A percentile compares a stretch with the other conserved stretches of the same genome.
Conservation (phyloP, 2,888 invertebrate species). For the Bursaphelenchus okinawaensis region DNA sequence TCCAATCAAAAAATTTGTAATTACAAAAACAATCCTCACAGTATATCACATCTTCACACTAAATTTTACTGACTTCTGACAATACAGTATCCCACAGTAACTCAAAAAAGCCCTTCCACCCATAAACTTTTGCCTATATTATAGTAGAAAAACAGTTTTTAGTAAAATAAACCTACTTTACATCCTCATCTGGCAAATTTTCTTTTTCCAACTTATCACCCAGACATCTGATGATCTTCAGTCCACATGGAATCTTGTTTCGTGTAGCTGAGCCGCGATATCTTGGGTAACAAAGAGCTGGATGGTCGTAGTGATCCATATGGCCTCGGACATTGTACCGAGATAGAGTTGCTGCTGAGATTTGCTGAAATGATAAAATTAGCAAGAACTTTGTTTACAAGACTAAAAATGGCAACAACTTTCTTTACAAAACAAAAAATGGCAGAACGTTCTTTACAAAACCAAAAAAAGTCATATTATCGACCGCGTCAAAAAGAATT, state of each 20-base stretch:
- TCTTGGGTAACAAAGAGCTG: slow-evolving; percentile 53
- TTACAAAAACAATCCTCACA: no score
- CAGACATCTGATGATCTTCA: slow-evolving; percentile 50
- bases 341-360: slow-evolving; percentile 45
- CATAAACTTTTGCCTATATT: slow-evolving; percentile 15
- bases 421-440: no score
- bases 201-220: slow-evolving; percentile 54
- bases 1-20: no score
- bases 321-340: slow-evolving; percentile 50
- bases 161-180: slow-evolving; percentile 23
- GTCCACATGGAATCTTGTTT: slow-evolving; percentile 42
- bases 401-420: no score
- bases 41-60: no score
- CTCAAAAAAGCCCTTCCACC: background rate
- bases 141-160: background rate
- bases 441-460: no score
- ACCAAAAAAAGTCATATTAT: background rate
- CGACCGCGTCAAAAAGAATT: no score
- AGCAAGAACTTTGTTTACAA: no score
- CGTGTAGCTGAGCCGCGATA: slow-evolving; percentile 45
- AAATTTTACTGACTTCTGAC: no score
- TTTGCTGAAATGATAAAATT: slow-evolving; percentile 44
- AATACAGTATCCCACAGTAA: background rate
- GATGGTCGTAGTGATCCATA: slow-evolving; percentile 52
- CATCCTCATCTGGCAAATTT: slow-evolving; percentile 48